These are phyloP conservation scores for Passer montanus DNA, from an alignment of 2,113 vertebrate genomes.

Conservation along the genomic window DNA sequence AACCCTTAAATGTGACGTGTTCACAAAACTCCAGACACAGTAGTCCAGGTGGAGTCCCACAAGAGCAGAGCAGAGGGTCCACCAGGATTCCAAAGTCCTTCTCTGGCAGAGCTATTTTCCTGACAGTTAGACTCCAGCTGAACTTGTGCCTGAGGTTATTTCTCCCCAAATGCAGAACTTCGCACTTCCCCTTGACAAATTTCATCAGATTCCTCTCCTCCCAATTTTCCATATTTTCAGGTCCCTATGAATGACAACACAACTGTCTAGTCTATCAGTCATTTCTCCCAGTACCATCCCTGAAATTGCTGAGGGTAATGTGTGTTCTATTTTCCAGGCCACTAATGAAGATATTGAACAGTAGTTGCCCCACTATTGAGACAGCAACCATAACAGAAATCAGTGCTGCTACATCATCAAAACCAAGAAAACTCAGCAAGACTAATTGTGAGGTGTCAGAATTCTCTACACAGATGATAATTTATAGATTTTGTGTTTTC, in stretches of 20 bases:
- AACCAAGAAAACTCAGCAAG: not conserved
- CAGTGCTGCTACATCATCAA: not conserved
- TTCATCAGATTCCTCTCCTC: not conserved
- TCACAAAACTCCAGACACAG: not conserved
- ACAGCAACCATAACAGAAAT: not conserved
- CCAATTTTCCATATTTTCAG: not conserved
- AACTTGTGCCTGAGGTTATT: not conserved
- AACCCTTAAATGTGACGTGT: not conserved
- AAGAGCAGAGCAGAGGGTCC: not conserved
- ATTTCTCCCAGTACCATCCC: not conserved
- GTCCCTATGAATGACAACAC: not conserved
- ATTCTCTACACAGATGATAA: not conserved
- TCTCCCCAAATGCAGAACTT: not conserved
- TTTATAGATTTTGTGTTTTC: not conserved
- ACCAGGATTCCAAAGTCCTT: not conserved
- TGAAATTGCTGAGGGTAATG: not conserved
- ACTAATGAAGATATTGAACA: not conserved
- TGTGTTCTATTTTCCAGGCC: not conserved
- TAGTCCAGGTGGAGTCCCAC: not conserved
- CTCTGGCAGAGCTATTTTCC: not conserved
- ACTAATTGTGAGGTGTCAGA: not conserved
- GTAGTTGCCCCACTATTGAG: not conserved
- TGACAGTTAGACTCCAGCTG: not conserved
- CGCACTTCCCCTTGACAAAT: fast-evolving
- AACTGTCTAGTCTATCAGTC: not conserved